Percentiles rank a stretch among this genome's conserved stretches.
phyloP scores from a whole-genome alignment of 2,797 vertebrate species.

The Pseudochromis fuscus region DNA sequence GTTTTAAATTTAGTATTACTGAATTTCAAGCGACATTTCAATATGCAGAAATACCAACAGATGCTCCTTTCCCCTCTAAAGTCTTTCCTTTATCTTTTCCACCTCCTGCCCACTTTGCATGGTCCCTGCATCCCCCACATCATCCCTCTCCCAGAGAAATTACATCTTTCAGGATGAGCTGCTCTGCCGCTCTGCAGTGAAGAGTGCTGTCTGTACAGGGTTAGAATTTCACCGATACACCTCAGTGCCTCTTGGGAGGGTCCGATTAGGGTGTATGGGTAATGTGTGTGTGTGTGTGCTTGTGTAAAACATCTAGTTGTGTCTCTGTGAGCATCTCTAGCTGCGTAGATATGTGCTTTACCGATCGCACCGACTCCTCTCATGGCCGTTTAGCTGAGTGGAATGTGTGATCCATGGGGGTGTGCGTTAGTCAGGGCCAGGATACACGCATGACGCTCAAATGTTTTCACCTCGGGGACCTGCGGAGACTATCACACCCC shows the following conservation, averaged over 20 bases:
- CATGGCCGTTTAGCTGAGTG: constrained; percentile 78
- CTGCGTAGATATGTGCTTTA: constrained; percentile 45
- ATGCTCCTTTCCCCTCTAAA: constrained; percentile 1
- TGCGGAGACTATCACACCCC: constrained; percentile 72
- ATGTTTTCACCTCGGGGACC: constrained; percentile 74
- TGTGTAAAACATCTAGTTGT: constrained; percentile 32
- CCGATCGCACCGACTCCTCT: constrained; percentile 56
- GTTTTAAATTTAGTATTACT: constrained; percentile 2
- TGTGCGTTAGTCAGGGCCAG: constrained; percentile 67
- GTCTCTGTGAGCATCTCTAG: constrained; percentile 29
- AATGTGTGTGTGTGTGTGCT: background rate
- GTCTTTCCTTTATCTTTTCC: constrained; percentile 42
- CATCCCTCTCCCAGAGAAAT: constrained; percentile 55
- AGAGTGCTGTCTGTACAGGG: constrained; percentile 63
- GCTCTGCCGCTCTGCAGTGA: constrained; percentile 54
- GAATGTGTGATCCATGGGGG: constrained; percentile 84
- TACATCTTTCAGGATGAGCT: constrained; percentile 72
- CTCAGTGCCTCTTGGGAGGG: constrained; percentile 77
- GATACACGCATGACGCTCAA: constrained; percentile 72
- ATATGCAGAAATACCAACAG: constrained; percentile 13
- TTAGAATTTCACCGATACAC: constrained; percentile 78
- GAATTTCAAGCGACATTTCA: background rate
- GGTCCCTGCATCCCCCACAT: constrained; percentile 50
- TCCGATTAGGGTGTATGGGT: constrained; percentile 67
- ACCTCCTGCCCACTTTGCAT: constrained; percentile 46